Conservation (phyloP, 1,140 invertebrate genomes). For the Melitaea cinxia region DNA sequence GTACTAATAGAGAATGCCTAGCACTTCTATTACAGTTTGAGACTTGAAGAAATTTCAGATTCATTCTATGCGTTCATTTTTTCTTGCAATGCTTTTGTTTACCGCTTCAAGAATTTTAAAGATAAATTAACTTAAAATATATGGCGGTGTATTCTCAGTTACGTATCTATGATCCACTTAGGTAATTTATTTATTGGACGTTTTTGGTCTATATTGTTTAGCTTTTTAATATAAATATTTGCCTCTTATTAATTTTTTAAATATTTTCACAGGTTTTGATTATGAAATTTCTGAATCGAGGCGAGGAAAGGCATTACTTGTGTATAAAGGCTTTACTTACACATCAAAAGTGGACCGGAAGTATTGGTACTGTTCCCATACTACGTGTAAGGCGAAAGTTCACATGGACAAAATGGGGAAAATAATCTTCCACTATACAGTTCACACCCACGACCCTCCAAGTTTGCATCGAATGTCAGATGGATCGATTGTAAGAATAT, state of each 20-base stretch:
- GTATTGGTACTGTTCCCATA: slow-evolving; percentile 24
- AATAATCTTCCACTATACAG: slow-evolving; percentile 8
- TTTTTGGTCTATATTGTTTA: no score
- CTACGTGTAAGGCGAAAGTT: slow-evolving; percentile 24
- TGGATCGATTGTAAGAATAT: slow-evolving; percentile 16
- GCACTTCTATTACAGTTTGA: no score
- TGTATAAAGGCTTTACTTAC: slow-evolving; percentile 21
- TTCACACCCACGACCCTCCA: slow-evolving; percentile 21
- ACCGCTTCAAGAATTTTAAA: no score
- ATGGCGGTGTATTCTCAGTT: no score
- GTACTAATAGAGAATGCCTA: no score
- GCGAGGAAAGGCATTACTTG: slow-evolving; percentile 4
- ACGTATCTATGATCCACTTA: no score
- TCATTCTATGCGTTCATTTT: no score
- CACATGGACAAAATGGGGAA: slow-evolving; percentile 17
- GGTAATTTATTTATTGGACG: no score
- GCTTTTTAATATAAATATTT: no score
- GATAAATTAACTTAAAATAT: no score
- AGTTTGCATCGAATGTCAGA: slow-evolving; percentile 17
- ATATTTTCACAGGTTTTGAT: slow-evolving; percentile 28
- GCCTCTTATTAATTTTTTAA: not conserved
- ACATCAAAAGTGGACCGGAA: slow-evolving; percentile 10
- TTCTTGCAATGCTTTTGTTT: no score
- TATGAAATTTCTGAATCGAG: slow-evolving; percentile 31
- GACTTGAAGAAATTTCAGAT: no score